A percentile compares a stretch with the other conserved stretches of the same genome.
Evolutionary conservation across 2,797 vertebrate species (phyloP).

Genomic region (Sphenodon punctatus): DNA sequence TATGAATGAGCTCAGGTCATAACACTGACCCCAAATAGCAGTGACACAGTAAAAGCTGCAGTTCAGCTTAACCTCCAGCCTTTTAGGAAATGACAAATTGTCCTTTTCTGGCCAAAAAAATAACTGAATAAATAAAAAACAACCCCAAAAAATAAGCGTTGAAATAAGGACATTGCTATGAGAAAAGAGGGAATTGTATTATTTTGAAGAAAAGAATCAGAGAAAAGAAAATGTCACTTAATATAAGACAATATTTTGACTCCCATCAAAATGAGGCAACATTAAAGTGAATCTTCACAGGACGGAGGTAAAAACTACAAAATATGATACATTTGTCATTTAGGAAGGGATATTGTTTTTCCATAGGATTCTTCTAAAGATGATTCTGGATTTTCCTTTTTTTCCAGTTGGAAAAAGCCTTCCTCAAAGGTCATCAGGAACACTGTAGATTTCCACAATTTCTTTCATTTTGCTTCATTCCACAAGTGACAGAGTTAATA

Average conservation of each 20-base stretch:
- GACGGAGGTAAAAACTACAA: not conserved
- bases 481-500: slow-evolving; percentile 47
- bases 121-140: too few relatives aligned
- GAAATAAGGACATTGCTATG: too few relatives aligned
- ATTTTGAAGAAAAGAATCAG: slow-evolving; percentile 13
- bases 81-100: not conserved
- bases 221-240: slow-evolving; percentile 21
- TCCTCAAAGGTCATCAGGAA: not conserved
- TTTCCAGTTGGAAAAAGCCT: not conserved
- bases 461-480: slow-evolving; percentile 41
- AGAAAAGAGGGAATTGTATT: not conserved
- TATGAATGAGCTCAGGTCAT: not conserved
- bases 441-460: not conserved
- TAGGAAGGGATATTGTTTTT: not conserved
- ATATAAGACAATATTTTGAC: not conserved
- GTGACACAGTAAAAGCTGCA: slow-evolving; percentile 10
- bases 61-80: not conserved
- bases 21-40: slow-evolving; percentile 24
- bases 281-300: not conserved
- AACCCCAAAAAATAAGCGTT: too few relatives aligned
- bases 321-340: not conserved
- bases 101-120: slow-evolving; percentile 16
- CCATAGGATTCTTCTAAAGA: not conserved
- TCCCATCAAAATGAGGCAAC: slow-evolving; percentile 18
- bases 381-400: not conserved